phyloP scores from a whole-genome alignment of 2,888 invertebrate species.

The Luffia ferchaultella region DNA sequence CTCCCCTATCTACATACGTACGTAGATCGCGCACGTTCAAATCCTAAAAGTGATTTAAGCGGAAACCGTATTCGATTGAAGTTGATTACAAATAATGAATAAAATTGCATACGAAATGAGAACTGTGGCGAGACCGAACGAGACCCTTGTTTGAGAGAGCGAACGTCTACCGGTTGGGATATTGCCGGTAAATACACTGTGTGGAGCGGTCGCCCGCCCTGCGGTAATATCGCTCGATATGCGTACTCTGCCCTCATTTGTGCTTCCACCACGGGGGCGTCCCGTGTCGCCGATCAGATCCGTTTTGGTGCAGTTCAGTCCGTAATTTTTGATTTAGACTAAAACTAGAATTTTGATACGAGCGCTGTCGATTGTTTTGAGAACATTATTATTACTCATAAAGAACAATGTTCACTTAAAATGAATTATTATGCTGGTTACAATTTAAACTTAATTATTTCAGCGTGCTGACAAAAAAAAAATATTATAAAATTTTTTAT shows the following conservation, averaged over 20 bases:
- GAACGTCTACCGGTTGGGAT: constrained; percentile 21
- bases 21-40: constrained; percentile 59
- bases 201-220: constrained; percentile 18
- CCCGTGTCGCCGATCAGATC: no score
- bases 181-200: constrained; percentile 47
- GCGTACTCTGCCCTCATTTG: constrained; percentile 13
- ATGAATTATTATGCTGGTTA: no score
- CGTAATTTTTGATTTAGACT: no score
- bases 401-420: no score
- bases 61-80: constrained; percentile 60
- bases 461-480: no score
- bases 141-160: constrained; percentile 47
- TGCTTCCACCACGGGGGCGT: constrained; percentile 15
- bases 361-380: no score
- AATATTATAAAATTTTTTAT: no score
- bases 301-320: no score
- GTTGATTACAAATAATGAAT: constrained; percentile 67
- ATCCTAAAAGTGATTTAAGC: constrained; percentile 64
- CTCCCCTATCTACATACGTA: background rate
- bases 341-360: no score
- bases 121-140: constrained; percentile 28
- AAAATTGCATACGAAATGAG: constrained; percentile 66
- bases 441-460: no score
- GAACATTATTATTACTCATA: no score
- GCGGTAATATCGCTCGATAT: constrained; percentile 20